Base-by-base conservation (phyloP, 2,797 vertebrate species). In the Rhinatrema bivittatum region DNA sequence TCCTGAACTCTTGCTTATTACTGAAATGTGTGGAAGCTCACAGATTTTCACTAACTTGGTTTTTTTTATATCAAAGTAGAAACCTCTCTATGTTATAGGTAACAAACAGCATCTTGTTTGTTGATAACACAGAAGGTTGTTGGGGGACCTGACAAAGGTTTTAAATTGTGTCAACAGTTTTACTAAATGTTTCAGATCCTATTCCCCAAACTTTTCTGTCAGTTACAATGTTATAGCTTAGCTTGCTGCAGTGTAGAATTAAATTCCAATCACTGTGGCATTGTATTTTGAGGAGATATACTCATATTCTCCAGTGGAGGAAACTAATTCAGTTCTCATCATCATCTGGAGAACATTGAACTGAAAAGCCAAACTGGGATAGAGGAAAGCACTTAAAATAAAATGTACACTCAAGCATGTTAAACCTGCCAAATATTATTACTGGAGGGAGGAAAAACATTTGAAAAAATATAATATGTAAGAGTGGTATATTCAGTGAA, bases 351-450 rank as follows among this genome's bases (percentile, higher is more conserved):
- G 25, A 32, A 11, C 2, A 2, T n/a, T 36, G 25, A 23, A 33
- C 10, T 17, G 25, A 33, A 39, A 8, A 3, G 29, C 14, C 7
- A 16, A 9, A 36, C 40, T 14, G 21, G 7, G 4, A n/a, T 19
- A 20, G 13, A 20, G 50, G 18, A 53, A 46, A 42, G 5, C 16
- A 22, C 30, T 43, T 46, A 25, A 51, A 34, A 56, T 21, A 8
- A 24, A 5, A 36, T 2, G 5, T n/a, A 57, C n/a, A n/a, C n/a
- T n/a, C n/a, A n/a, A n/a, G n/a, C n/a, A n/a, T n/a, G n/a, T n/a
- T n/a, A n/a, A n/a, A n/a, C n/a, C n/a, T n/a, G n/a, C n/a, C n/a
- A n/a, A n/a, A n/a, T n/a, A n/a, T n/a, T n/a, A n/a, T n/a, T n/a
- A n/a, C n/a, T n/a, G n/a, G n/a, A n/a, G n/a, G n/a, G n/a, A n/a